phyloP scores from a whole-genome alignment of 2,888 invertebrate species.

The Drosophila kanekoi region DNA sequence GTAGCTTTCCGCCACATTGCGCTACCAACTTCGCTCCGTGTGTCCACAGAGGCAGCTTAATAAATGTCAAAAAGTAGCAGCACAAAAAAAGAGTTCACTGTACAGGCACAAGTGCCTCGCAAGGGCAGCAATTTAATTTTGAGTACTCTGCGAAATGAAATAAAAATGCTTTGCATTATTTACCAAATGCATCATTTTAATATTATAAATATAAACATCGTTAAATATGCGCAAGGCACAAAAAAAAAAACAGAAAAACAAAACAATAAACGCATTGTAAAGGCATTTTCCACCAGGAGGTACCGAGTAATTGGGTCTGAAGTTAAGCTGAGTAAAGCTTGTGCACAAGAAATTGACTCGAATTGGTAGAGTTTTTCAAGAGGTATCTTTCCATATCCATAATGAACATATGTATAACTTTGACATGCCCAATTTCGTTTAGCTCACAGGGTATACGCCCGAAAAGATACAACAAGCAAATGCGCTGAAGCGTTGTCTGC shows the following conservation, averaged over 20 bases:
- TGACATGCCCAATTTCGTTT: not conserved
- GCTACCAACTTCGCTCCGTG: slow-evolving; percentile 10
- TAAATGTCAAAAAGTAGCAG: slow-evolving; percentile 66
- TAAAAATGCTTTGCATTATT: slow-evolving; percentile 43
- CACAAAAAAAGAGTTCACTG: slow-evolving; percentile 18
- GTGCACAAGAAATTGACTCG: not conserved
- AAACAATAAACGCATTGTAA: not conserved
- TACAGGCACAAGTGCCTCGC: slow-evolving; percentile 28
- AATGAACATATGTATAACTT: not conserved
- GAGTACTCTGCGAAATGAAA: slow-evolving; percentile 24
- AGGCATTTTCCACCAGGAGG: not conserved
- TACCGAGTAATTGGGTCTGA: not conserved
- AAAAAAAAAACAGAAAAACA: not conserved
- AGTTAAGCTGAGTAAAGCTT: not conserved
- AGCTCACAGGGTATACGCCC: not conserved
- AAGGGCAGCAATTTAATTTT: slow-evolving; percentile 32
- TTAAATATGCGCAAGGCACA: slow-evolving; percentile 43
- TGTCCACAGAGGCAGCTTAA: slow-evolving; percentile 59
- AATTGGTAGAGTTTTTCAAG: no score
- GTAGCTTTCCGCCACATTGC: slow-evolving; percentile 45
- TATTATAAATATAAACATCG: slow-evolving; percentile 52
- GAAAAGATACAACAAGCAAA: slow-evolving; percentile 13
- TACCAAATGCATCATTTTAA: slow-evolving; percentile 39
- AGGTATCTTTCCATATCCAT: no score
- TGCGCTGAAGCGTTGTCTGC: slow-evolving; percentile 29